These are phyloP conservation scores for Apamea anceps DNA, from an alignment of 2,888 invertebrate species.

Conservation along the genomic window DNA sequence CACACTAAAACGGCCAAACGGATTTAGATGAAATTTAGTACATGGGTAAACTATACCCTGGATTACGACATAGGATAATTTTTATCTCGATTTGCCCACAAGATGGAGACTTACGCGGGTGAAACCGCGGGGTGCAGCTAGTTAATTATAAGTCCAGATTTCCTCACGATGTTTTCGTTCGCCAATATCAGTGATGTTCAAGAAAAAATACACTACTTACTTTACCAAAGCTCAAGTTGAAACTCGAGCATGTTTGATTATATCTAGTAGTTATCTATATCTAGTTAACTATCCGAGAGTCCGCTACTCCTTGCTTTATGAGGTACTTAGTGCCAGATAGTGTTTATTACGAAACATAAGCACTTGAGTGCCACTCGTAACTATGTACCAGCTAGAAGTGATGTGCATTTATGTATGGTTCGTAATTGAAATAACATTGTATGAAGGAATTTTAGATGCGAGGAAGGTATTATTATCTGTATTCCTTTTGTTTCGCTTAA, in stretches of 20 bases:
- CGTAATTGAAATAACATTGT: slow-evolving; percentile 15
- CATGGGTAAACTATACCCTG: too few species aligned
- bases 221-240: neutral
- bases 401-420: slow-evolving; percentile 5
- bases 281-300: slow-evolving; percentile 33
- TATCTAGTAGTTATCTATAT: slow-evolving; percentile 21
- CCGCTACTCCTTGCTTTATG: slow-evolving; percentile 43
- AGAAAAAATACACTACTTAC: neutral
- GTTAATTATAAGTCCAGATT: neutral
- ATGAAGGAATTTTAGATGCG: too few species aligned
- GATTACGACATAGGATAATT: too few species aligned
- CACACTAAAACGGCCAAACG: too few species aligned
- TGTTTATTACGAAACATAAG: slow-evolving; percentile 47
- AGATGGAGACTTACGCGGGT: too few species aligned
- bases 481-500: neutral
- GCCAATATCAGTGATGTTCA: neutral
- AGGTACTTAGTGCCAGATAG: slow-evolving; percentile 51
- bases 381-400: slow-evolving; percentile 18
- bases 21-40: too few species aligned
- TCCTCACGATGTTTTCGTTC: neutral
- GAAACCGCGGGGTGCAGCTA: too few species aligned
- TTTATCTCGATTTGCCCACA: too few species aligned
- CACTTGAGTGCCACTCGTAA: slow-evolving; percentile 26
- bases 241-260: slow-evolving; percentile 23
- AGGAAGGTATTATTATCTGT: neutral